Conservation (phyloP, 2,888 invertebrate genomes). For the Chaetogeoica ovagalla region DNA sequence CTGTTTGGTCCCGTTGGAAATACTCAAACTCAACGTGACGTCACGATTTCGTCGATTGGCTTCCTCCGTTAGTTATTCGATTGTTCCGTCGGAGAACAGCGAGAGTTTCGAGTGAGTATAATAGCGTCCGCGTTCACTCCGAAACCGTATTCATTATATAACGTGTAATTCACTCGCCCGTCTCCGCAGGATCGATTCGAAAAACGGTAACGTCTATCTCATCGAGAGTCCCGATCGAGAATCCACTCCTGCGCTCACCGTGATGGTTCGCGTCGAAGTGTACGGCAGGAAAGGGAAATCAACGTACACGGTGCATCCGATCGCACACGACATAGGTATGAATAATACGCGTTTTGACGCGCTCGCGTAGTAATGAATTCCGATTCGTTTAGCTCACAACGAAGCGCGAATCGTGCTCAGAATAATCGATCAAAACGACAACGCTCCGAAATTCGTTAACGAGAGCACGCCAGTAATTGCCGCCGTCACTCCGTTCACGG, state of each 20-base stretch:
- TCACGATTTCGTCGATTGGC: slow-evolving; percentile 60
- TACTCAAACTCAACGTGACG: slow-evolving; percentile 73
- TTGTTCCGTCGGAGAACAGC: slow-evolving; percentile 36
- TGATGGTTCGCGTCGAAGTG: slow-evolving; percentile 64
- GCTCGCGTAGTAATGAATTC: too few relatives aligned
- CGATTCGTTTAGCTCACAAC: slow-evolving; percentile 62
- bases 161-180: too few relatives aligned
- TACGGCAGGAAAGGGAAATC: slow-evolving; percentile 70
- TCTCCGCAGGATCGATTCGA: slow-evolving; percentile 68
- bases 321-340: slow-evolving; percentile 72
- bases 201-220: slow-evolving; percentile 75
- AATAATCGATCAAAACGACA: slow-evolving; percentile 81
- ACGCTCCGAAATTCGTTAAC: slow-evolving; percentile 75
- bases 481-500: slow-evolving; percentile 78
- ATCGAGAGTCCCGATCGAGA: slow-evolving; percentile 77
- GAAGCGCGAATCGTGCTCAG: slow-evolving; percentile 79
- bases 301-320: slow-evolving; percentile 76
- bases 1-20: slow-evolving; percentile 72
- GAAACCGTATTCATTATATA: too few relatives aligned
- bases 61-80: slow-evolving; percentile 21
- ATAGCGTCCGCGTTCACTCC: neutral
- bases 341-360: neutral
- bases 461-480: slow-evolving; percentile 79
- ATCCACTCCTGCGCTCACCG: slow-evolving; percentile 67
- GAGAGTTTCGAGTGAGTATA: slow-evolving; percentile 36